Base-by-base conservation (phyloP, 1,140 invertebrate species). In the Drosophila repletoides region DNA sequence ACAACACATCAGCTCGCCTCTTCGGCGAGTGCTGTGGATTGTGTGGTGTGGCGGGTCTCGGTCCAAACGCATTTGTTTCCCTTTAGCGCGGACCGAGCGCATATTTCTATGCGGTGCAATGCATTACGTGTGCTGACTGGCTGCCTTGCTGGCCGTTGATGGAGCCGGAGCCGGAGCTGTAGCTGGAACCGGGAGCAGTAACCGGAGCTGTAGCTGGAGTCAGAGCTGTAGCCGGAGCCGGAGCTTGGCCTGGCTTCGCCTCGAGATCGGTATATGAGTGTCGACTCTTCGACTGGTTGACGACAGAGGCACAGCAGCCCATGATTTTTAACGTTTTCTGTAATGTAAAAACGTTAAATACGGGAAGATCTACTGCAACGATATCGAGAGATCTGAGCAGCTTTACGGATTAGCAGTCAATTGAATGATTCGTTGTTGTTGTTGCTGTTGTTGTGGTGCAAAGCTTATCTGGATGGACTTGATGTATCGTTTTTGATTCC, bases 51-150 rank as follows among this genome's bases (percentile, higher is more conserved):
- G 74, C 79, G 79, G 79, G 80, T 84, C 80, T 84, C 79, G 79
- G 79, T 84, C 79, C 79, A 72, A 86, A 84, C 79, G 79, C 79
- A 75, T 84, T 74, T 84, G 79, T 67, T 84, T 84, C 79, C 79
- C 79, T 84, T 84, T 84, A 84, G 79, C 79, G 79, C 83, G 79
- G 79, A 84, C 79, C 79, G 79, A 84, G 83, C 80, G 80, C 79
- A 84, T 81, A 84, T 80, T 52, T 86, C 71, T 86, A 81, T 84
- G 79, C 79, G 80, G 79, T 86, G 79, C 79, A 71, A 72, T 86
- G 79, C 79, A 86, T 73, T 86, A 75, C 60, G 77, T 74, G 74
- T n/a, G n/a, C n/a, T n/a, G n/a, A n/a, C 52, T 59, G 49, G 41
- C 33, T 26, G 52, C 41, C 21, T 45, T 31, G 51, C 45, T 14